Evolutionary conservation across 2,888 invertebrate species (phyloP), one percentile per base, ranked within the genome.

Genomic region (Apodemia duryi): DNA sequence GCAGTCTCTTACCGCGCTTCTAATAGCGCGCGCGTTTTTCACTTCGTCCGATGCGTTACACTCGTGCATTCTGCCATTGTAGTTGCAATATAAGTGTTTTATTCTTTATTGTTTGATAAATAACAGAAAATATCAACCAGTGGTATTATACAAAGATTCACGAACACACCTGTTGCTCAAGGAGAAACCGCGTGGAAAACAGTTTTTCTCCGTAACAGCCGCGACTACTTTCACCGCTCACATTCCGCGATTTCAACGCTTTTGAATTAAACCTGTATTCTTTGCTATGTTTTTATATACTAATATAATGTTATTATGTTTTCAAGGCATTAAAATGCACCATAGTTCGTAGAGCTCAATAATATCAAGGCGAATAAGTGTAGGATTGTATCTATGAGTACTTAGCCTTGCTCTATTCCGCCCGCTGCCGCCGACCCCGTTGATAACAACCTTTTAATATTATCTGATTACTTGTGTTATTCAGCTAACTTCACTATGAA

Each of bases 151-250:
- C 46, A 35, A 32, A 60, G 66, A 65, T 71, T 65, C 35, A 52
- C 51, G 57, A 64, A 63, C 84, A 63, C 84, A 88, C 88, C 84
- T 85, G 88, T 88, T 86, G 84, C 83, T 81, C 85, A 82, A 80
- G 81, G 90, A 85, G 91, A 89, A 90, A 91, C 86, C 83, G 82
- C 81, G 81, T 84, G 88, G 85, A 90, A 90, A 91, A 88, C 84
- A 83, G 78, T 87, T 90, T 88, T 91, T 87, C 90, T 86, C 78
- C 74, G 84, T 84, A 87, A 77, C 86, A 83, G 84, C 82, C 86
- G 85, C 84, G 85, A 80, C 85, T 78, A 90, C 91, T 91, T 91
- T 91, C 91, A 87, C 91, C 76, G 73, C 67, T 85, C 85, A 84
- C 89, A 89, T 90, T 87, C 89, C 87, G 80, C 73, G 75, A 73